These are phyloP conservation scores for Acrobasis repandana DNA, from an alignment of 2,888 invertebrate genomes.

Conservation along the genomic window DNA sequence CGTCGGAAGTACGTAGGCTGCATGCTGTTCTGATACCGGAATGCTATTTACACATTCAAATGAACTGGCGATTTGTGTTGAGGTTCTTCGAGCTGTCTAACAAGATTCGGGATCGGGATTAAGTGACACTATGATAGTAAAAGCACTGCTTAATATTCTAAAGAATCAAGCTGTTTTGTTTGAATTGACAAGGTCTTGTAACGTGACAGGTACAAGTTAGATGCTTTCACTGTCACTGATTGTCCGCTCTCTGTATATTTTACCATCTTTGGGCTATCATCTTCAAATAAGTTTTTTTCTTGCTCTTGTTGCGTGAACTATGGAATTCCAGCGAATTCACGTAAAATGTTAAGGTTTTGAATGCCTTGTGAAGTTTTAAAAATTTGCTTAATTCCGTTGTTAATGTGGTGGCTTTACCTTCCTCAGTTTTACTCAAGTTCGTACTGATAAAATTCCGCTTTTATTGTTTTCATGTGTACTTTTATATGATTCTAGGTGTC, in stretches of 20 bases:
- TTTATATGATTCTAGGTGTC: too few species aligned
- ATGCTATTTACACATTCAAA: slow-evolving; percentile 22
- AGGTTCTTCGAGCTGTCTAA: neutral
- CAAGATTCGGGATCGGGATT: neutral
- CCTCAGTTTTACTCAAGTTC: too few species aligned
- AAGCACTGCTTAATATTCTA: neutral
- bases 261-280: too few species aligned
- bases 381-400: too few species aligned
- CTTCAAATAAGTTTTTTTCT: too few species aligned
- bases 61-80: slow-evolving; percentile 9
- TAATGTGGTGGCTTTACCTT: too few species aligned
- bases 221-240: neutral
- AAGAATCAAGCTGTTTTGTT: slow-evolving; percentile 2
- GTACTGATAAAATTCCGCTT: too few species aligned
- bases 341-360: too few species aligned
- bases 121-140: neutral
- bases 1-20: slow-evolving; percentile 24
- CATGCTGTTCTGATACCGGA: slow-evolving; percentile 15
- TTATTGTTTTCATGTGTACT: too few species aligned
- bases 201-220: slow-evolving; percentile 3
- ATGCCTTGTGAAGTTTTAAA: too few species aligned
- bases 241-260: neutral
- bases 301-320: too few species aligned
- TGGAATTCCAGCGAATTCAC: too few species aligned
- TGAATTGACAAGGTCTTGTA: neutral